Conservation (phyloP, 2,113 vertebrate species). For the Paramisgurnus dabryanus region DNA sequence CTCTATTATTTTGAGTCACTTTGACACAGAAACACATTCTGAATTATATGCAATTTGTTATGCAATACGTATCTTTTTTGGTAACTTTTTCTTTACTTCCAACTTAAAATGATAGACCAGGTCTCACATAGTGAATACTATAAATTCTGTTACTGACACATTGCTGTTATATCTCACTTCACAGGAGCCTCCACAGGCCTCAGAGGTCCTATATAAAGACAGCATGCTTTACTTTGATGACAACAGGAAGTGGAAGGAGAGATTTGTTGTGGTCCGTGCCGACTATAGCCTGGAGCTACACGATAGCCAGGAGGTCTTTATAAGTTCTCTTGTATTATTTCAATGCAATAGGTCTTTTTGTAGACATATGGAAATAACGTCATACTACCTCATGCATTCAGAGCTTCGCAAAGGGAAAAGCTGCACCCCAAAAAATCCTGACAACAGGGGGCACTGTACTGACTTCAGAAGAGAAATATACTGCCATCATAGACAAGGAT, state of each 20-base stretch:
- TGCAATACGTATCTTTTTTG: too few species aligned
- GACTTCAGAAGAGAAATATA: conserved; percentile 83
- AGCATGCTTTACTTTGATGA: conserved; percentile 79
- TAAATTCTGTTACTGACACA: background rate
- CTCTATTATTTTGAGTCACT: background rate
- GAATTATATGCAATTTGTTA: too few species aligned
- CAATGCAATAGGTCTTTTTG: background rate
- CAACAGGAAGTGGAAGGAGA: conserved; percentile 85
- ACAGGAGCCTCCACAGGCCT: conserved; percentile 65
- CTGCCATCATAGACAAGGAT: conserved; percentile 77
- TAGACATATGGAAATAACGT: background rate
- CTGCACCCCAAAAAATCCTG: conserved; percentile 76
- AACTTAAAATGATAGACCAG: too few species aligned
- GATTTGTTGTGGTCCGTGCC: conserved; percentile 76
- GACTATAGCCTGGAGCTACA: conserved; percentile 84
- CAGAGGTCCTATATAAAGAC: conserved; percentile 78
- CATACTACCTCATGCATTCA: conserved; percentile 53
- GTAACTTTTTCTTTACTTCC: too few species aligned
- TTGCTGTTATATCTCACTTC: conserved; percentile 47
- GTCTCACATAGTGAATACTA: background rate
- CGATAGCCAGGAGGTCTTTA: conserved; percentile 83
- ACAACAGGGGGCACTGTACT: conserved; percentile 81
- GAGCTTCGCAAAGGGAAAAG: conserved; percentile 73
- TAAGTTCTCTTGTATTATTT: background rate
- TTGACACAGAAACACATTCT: background rate